Conservation (phyloP, 2,113 vertebrate genomes). For the Chionodraco myersi region DNA sequence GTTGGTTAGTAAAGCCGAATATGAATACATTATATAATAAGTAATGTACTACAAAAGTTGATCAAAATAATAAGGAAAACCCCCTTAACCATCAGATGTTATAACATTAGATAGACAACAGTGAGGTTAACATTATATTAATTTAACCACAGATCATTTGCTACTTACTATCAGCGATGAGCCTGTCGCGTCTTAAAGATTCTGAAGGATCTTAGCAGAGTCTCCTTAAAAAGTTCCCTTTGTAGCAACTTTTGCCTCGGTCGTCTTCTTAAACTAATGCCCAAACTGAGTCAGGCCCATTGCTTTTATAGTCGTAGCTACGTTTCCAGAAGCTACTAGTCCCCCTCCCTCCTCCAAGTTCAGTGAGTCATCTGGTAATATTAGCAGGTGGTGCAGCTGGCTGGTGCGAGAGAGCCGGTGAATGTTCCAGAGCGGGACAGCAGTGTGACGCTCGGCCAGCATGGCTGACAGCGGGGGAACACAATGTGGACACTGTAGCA, state of each 20-base stretch:
- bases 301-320: constrained; percentile 60
- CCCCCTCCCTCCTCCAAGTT: not conserved
- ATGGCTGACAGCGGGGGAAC: constrained; percentile 30
- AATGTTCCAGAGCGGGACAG: constrained; percentile 67
- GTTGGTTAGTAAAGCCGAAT: not conserved
- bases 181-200: constrained; percentile 6
- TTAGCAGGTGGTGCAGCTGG: constrained; percentile 64
- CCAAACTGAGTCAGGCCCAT: constrained; percentile 10
- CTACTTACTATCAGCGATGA: constrained; percentile 62
- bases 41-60: too few species aligned
- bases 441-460: constrained; percentile 30
- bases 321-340: constrained; percentile 70
- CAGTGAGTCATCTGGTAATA: constrained; percentile 70
- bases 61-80: not conserved
- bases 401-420: constrained; percentile 28
- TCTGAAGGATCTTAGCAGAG: constrained; percentile 24
- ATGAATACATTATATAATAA: not conserved
- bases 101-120: not conserved
- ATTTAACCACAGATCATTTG: not conserved
- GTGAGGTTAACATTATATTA: not conserved
- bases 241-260: constrained; percentile 16
- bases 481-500: constrained; percentile 49
- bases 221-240: constrained; percentile 13
- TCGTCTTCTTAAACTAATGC: constrained; percentile 48
- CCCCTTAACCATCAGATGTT: not conserved